Base-by-base conservation (phyloP, 2,113 vertebrate genomes). In the Copsychus sechellarum region DNA sequence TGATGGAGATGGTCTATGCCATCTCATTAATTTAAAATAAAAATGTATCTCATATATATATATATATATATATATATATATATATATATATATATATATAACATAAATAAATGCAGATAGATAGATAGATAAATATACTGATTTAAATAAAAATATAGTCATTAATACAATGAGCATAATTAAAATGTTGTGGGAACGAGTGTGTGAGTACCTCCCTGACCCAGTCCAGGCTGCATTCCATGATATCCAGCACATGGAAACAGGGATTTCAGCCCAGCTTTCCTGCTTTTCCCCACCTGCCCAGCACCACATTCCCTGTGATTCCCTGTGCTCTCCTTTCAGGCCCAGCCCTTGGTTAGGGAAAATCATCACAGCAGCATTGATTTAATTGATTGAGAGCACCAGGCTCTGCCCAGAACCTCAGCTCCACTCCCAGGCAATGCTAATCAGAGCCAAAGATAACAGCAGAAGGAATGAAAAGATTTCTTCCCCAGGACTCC, bases 331-430 rank as follows among this genome's bases (percentile, higher is more conserved):
- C 47, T 40, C 34, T 40, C 66, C 33, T 70, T 47, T 61, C 2
- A 47, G 54, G 34, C 61, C 70, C 77, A 81, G 7, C 12, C 23
- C 42, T 33, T 33, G 60, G 8, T 50, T 31, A 61, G 67, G 57
- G n/a, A 74, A 45, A 92, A 70, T 33, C 17, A 0, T 88, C 91
- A 71, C 2, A 2, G 29, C 53, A 4, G 6, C 60, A 93, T 86
- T 25, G 86, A 92, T 92, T 78, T 13, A 34, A 93, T 92, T 54
- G 83, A 96, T 29, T 10, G 74, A 14, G 67, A 64, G 81, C 3
- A 0, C 34, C 0, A 0, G 47, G 79, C 62, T 82, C 76, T 90
- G 82, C 76, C 71, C 82, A 25, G 70, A 34, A 9, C 74, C 61
- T 60, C 58, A 20, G 56, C 66, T 18, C 71, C 8, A 17, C 82